Base-by-base conservation (phyloP, 2,797 vertebrate genomes). In the Coendou prehensilis region DNA sequence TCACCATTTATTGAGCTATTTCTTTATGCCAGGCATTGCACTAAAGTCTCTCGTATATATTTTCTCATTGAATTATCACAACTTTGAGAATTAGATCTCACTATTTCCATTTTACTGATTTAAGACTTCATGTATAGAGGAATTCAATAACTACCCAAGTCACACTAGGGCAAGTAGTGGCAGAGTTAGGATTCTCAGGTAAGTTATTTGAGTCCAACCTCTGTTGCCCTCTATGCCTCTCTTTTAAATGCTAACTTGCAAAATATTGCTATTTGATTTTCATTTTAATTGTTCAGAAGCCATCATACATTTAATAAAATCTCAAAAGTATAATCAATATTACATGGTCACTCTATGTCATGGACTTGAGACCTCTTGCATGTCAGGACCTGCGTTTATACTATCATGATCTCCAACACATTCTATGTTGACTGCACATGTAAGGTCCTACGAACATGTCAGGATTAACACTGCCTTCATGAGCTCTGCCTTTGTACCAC, bases 1-100 rank as follows among this genome's bases (percentile, higher is more conserved):
- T 45, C 89, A 67, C 71, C 57, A 87, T 28, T 93, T 85, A 79
- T 50, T 64, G 83, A 84, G 59, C 11, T 80, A 33, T 91, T 96
- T 69, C 67, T 89, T 82, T 91, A 76, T 87, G 11, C 33, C 73
- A 92, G 26, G 50, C n/a, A 82, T 78, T 82, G 45, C 26, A 73
- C 28, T 86, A 47, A 87, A 92, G 20, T 56, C n/a, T 78, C 45
- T 63, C 37, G 9, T 14, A 41, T 69, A 26, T 2, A 90, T 86
- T 82, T 88, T 85, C 14, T 78, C 57, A 28, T 28, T 86, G 47
- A 84, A 90, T 82, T 54, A 79, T 81, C 28, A 41, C 52, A 83
- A 14, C 28, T 54, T 37, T 23, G 8, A 87, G 57, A 4, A 63
- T 87, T 41, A 52, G 6, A 33, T 80, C 33, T 71, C n/a, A 54